These are phyloP conservation scores for Tinamus major DNA, from an alignment of 2,797 vertebrate species.

Conservation along the genomic window DNA sequence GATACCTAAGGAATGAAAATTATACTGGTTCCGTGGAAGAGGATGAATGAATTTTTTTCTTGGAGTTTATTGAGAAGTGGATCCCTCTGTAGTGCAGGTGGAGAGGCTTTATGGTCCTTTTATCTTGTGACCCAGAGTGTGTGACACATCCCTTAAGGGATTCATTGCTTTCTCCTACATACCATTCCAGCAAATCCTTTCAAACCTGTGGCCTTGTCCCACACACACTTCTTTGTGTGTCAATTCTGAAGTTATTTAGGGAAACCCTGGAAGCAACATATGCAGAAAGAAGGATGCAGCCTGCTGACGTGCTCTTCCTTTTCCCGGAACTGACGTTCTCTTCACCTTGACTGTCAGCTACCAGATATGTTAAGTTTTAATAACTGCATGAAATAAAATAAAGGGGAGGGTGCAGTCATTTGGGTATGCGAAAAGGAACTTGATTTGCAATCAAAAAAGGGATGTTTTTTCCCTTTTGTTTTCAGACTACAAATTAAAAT, in stretches of 20 bases:
- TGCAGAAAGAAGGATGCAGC: constrained; percentile 40
- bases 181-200: constrained; percentile 36
- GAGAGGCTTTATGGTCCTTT: neutral
- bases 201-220: neutral
- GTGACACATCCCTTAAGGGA: neutral
- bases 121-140: constrained; percentile 38
- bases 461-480: neutral
- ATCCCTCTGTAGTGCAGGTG: neutral
- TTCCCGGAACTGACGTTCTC: constrained; percentile 65
- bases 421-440: neutral
- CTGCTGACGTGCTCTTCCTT: constrained; percentile 68
- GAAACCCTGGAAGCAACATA: constrained; percentile 10
- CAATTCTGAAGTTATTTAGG: constrained; percentile 60
- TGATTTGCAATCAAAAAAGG: neutral
- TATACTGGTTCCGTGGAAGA: neutral
- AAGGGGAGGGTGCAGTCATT: neutral
- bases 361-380: neutral
- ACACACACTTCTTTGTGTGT: neutral
- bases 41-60: too few relatives aligned
- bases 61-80: neutral
- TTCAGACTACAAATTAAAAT: neutral
- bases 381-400: constrained; percentile 5
- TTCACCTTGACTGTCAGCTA: neutral
- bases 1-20: neutral
- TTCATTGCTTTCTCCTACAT: constrained; percentile 29